Conservation (phyloP, 1,140 invertebrate genomes). For the Myzus persicae region DNA sequence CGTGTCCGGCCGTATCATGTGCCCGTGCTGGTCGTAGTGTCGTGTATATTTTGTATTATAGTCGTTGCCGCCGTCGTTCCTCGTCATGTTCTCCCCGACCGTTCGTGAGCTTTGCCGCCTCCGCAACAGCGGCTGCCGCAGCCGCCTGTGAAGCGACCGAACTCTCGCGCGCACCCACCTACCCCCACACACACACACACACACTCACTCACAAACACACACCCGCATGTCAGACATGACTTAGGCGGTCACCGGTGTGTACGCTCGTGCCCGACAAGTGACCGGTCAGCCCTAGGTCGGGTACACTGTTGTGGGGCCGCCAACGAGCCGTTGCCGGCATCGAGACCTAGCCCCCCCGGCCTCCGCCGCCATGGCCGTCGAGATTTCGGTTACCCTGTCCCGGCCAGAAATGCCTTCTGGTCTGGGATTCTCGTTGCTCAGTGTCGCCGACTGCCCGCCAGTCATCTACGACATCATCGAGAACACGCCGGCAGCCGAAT, state of each 20-base stretch:
- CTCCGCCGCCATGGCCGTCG: constrained; percentile 78
- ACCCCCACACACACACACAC: no score
- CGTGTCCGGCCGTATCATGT: constrained; percentile 29
- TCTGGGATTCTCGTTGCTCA: constrained; percentile 87
- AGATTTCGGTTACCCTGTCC: constrained; percentile 82
- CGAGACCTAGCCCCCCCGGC: no score
- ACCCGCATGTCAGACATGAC: constrained; percentile 19
- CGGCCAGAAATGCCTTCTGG: constrained; percentile 77
- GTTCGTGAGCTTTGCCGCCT: background rate
- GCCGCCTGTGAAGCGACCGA: background rate
- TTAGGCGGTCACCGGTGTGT: background rate
- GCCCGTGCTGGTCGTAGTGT: constrained; percentile 11
- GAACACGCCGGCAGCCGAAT: constrained; percentile 87
- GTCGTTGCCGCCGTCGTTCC: background rate
- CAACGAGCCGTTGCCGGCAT: background rate
- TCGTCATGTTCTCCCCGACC: background rate
- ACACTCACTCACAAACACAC: background rate
- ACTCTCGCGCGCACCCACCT: background rate
- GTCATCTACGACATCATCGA: constrained; percentile 91
- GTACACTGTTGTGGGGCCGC: background rate
- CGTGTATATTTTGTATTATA: background rate
- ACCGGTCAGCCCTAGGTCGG: background rate
- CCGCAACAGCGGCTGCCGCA: background rate
- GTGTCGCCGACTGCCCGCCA: constrained; percentile 85
- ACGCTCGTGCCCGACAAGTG: background rate